These are phyloP conservation scores for Cerastis rubricosa DNA, from an alignment of 2,888 invertebrate species.

Conservation along the genomic window DNA sequence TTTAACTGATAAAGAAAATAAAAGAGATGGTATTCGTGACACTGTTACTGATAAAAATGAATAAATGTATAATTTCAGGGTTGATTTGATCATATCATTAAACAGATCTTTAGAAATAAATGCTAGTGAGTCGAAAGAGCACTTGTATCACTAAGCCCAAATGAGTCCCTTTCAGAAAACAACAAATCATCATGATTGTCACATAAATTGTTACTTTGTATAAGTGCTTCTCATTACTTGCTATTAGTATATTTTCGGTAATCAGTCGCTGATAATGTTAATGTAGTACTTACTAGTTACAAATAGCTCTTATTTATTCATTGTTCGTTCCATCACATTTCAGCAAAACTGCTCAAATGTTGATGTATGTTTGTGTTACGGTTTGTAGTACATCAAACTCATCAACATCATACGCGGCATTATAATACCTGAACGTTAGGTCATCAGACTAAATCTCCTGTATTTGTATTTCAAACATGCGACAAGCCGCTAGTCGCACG, in stretches of 20 bases:
- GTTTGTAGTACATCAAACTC: background rate
- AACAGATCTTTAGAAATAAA: background rate
- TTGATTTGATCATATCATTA: background rate
- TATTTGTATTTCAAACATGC: slow-evolving; percentile 21
- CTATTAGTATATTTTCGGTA: background rate
- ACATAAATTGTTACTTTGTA: background rate
- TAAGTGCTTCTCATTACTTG: slow-evolving; percentile 12
- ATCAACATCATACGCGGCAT: slow-evolving; percentile 12
- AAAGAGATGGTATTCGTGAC: background rate
- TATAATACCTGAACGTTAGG: slow-evolving; percentile 6
- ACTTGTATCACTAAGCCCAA: background rate
- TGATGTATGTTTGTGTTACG: background rate
- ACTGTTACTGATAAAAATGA: background rate
- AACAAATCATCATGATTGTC: background rate
- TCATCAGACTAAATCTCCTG: slow-evolving; percentile 17
- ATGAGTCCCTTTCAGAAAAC: background rate
- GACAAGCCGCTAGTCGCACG: slow-evolving; percentile 1
- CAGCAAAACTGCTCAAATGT: background rate
- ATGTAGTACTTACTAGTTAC: slow-evolving; percentile 1
- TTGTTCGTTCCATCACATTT: background rate
- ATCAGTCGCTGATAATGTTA: slow-evolving; percentile 19
- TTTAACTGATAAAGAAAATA: background rate
- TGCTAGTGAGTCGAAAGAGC: background rate
- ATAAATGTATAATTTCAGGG: background rate
- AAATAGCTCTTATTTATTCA: background rate